Conservation (phyloP, 2,113 vertebrate species). For the Microtus montanus region DNA sequence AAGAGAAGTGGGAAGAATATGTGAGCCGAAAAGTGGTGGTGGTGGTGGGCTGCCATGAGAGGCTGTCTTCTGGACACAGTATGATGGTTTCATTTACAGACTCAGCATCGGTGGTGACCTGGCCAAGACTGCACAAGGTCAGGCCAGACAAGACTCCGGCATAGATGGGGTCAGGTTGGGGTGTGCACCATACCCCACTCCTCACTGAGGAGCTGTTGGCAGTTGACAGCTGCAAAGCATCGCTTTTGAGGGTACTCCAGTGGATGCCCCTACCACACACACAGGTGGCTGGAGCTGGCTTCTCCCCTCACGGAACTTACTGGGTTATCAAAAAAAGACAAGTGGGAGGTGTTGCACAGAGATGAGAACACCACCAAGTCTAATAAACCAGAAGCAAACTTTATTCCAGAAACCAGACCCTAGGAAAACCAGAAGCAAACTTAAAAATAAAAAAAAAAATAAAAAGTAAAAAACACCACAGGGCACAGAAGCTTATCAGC, state of each 20-base stretch:
- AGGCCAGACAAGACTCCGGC: neutral
- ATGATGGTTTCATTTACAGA: neutral
- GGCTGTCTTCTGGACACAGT: neutral
- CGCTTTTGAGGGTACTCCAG: neutral
- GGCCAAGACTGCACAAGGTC: neutral
- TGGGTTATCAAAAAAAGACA: neutral
- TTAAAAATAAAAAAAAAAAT: too few relatives aligned
- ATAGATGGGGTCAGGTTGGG: neutral
- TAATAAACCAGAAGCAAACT: too few relatives aligned
- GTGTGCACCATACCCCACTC: too few relatives aligned
- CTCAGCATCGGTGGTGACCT: neutral
- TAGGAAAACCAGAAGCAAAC: too few relatives aligned
- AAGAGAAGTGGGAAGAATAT: neutral
- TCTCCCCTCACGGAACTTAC: neutral
- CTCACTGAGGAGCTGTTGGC: neutral
- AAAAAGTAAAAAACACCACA: too few relatives aligned
- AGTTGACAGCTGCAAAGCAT: neutral
- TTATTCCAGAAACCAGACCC: too few relatives aligned
- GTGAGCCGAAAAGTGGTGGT: too few relatives aligned
- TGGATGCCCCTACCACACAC: neutral
- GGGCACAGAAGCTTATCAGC: too few relatives aligned
- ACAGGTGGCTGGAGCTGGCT: neutral
- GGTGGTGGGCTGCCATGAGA: neutral
- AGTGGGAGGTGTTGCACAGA: too few relatives aligned
- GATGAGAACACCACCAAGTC: too few relatives aligned